phyloP scores from a whole-genome alignment of 1,140 invertebrate genomes.

The Wiebesia pumilae region DNA sequence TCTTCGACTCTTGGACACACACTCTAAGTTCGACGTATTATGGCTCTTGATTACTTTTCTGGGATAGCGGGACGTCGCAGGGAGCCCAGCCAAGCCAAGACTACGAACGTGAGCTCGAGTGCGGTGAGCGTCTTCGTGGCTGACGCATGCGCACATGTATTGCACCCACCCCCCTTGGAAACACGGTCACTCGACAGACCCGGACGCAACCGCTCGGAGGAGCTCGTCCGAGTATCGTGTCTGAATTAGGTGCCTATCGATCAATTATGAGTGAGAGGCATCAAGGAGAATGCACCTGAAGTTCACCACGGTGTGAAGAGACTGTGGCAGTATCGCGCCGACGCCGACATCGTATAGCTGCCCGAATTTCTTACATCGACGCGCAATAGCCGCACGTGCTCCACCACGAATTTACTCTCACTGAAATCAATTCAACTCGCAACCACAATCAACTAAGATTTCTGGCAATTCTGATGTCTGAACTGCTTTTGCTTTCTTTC shows the following conservation, averaged over 20 bases:
- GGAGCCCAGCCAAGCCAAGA: neutral
- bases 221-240: neutral
- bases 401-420: too few species aligned
- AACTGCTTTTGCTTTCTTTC: too few species aligned
- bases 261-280: neutral
- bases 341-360: neutral
- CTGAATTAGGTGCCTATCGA: neutral
- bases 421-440: too few species aligned
- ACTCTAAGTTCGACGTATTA: neutral
- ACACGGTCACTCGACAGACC: too few species aligned
- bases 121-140: neutral
- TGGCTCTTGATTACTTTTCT: neutral
- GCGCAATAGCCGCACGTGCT: too few species aligned
- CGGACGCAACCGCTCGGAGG: neutral
- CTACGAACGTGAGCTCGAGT: neutral
- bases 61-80: neutral
- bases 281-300: neutral
- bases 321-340: neutral
- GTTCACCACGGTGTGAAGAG: too few species aligned
- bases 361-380: neutral
- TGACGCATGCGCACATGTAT: neutral
- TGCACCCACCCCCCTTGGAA: too few species aligned
- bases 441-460: too few species aligned
- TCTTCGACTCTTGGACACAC: neutral
- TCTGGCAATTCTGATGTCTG: too few species aligned